A percentile compares a stretch with the other conserved stretches of the same genome.
These are phyloP conservation scores for Meghimatium bilineatum DNA, from an alignment of 2,888 invertebrate species.

Conservation along the genomic window DNA sequence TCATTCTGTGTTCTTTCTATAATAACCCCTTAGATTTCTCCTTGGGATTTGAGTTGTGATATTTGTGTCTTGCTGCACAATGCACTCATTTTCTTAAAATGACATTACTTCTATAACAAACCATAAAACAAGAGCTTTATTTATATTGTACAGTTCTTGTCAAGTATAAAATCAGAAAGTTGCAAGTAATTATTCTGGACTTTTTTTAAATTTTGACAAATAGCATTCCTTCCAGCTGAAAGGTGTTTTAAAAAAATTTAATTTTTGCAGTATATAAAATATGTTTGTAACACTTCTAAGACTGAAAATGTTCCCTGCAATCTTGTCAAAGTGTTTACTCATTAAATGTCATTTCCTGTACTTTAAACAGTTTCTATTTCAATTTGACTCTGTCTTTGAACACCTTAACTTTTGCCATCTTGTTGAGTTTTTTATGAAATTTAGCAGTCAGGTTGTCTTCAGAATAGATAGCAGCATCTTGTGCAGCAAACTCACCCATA, in stretches of 20 bases:
- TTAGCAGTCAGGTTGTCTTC: conserved; percentile 66
- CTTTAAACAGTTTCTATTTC: background rate
- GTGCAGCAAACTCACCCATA: conserved; percentile 64
- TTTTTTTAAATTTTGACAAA: too few relatives aligned
- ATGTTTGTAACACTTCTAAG: background rate
- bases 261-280: background rate
- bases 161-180: too few relatives aligned
- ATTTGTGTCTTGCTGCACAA: too few relatives aligned
- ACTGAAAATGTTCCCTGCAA: background rate
- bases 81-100: too few relatives aligned
- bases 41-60: too few relatives aligned
- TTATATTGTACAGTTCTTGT: too few relatives aligned
- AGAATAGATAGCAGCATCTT: conserved; percentile 58
- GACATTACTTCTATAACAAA: too few relatives aligned
- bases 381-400: conserved; percentile 66
- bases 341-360: background rate
- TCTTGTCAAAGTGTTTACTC: background rate
- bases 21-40: too few relatives aligned
- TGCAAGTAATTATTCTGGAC: too few relatives aligned
- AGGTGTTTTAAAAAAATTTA: background rate
- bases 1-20: too few relatives aligned
- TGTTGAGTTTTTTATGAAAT: conserved; percentile 66
- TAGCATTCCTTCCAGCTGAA: too few relatives aligned
- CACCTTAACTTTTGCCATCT: conserved; percentile 63
- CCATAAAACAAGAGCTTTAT: too few relatives aligned